Evolutionary conservation across 2,888 invertebrate genomes (phyloP), one percentile per base, ranked within the genome.

Genomic region (Phania funesta): DNA sequence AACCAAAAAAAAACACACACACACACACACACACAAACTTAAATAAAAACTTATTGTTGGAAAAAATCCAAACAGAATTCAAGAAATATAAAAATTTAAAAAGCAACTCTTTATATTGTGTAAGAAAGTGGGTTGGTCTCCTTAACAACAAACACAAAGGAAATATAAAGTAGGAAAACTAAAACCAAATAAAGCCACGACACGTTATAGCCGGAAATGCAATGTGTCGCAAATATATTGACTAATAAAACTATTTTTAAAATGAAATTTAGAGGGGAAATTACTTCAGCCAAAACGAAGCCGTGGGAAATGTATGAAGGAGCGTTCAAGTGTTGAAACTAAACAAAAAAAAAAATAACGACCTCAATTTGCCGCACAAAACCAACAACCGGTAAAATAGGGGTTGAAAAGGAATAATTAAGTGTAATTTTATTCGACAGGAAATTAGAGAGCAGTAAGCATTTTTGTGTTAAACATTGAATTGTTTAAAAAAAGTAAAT

Each of bases 191-290:
- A 60, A 65, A 54, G 32, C 71, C 46, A 44, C 38, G 65, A 60
- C 80, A 80, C 80, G 80, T 76, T 80, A 80, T 67, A 38, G 11
- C 60, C 58, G 75, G 65, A 75, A 80, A 65, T 71, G 44, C 67
- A 48, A 67, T 54, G 70, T 71, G 65, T 54, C 76, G 71, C 60
- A 80, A 24, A 46, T 54, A 22, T 68, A 56, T 62, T 68, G 60
- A 68, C 60, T 52, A 68, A 79, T 67, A 44, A 54, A 62, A 22
- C 44, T 52, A 20, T 3, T 26, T 62, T 41, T 3, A 16, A 9
- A 29, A 46, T 35, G 16, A 20, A 20, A 48, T 46, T 0, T 18
- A 9, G 1, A 22, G 24, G 26, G 29, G 20, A 22, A 56, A 13
- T 2, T 46, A 6, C 7, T 65, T 9, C 46, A 56, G 13, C 13